phyloP scores from a whole-genome alignment of 2,113 vertebrate genomes.

The Neogale vison region DNA sequence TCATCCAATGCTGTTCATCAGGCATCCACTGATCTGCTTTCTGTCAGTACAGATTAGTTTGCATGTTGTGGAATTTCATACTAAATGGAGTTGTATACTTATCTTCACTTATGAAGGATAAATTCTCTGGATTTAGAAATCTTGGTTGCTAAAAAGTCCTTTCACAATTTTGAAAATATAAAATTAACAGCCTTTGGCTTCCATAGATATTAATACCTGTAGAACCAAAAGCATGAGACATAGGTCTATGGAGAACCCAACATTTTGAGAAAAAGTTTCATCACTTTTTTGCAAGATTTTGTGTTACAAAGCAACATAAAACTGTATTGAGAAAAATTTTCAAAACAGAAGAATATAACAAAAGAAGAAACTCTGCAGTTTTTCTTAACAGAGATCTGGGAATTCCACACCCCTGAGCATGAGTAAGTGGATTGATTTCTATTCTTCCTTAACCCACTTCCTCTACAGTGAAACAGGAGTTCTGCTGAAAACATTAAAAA shows the following conservation, averaged over 20 bases:
- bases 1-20: background rate
- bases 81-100: background rate
- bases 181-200: background rate
- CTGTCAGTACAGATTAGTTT: background rate
- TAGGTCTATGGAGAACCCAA: background rate
- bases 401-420: background rate
- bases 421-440: background rate
- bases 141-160: background rate
- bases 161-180: constrained; percentile 27
- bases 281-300: background rate
- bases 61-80: background rate
- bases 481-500: background rate
- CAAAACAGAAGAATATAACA: background rate
- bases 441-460: background rate
- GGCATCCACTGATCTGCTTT: background rate
- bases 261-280: background rate
- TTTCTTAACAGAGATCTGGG: background rate
- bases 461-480: background rate
- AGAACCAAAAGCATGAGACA: background rate
- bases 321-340: background rate
- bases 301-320: background rate
- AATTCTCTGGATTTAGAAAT: background rate
- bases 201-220: background rate
- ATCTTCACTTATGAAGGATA: background rate
- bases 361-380: background rate